These are phyloP conservation scores for Remorina albescens DNA, from an alignment of 2,797 vertebrate genomes.

Conservation along the genomic window DNA sequence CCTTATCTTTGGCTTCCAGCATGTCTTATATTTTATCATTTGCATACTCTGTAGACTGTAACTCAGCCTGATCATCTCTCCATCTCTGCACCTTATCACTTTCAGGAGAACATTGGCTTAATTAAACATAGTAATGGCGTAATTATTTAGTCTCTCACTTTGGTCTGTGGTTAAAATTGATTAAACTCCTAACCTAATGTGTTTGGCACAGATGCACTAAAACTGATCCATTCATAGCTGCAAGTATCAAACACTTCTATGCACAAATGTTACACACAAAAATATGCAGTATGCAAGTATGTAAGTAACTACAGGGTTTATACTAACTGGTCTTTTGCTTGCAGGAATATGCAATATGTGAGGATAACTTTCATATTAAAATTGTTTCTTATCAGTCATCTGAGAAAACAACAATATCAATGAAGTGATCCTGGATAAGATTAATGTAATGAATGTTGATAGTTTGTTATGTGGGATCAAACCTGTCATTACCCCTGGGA, in stretches of 20 bases:
- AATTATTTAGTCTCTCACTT: slow-evolving; percentile 1
- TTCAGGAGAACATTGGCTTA: slow-evolving; percentile 1
- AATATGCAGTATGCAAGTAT: not conserved
- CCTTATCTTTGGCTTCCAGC: slow-evolving; percentile 29
- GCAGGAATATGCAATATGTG: slow-evolving; percentile 9
- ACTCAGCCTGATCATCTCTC: slow-evolving; percentile 13
- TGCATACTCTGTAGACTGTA: not conserved
- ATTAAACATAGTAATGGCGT: slow-evolving; percentile 10
- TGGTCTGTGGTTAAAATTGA: slow-evolving; percentile 1
- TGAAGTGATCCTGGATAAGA: slow-evolving; percentile 29
- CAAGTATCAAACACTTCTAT: slow-evolving; percentile 3
- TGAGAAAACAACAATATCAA: slow-evolving; percentile 33
- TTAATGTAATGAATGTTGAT: slow-evolving; percentile 30
- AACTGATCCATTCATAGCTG: slow-evolving; percentile 2
- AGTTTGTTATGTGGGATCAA: slow-evolving; percentile 19
- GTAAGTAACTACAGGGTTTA: too few relatives aligned
- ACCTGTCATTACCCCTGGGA: slow-evolving; percentile 1
- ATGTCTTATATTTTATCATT: slow-evolving; percentile 6
- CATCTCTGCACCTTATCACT: slow-evolving; percentile 7
- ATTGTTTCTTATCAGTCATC: slow-evolving; percentile 10
- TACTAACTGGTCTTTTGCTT: slow-evolving; percentile 36
- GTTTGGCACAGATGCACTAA: not conserved
- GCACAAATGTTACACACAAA: not conserved
- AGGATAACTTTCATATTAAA: slow-evolving; percentile 24
- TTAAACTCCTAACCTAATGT: not conserved